A percentile compares a stretch with the other conserved stretches of the same genome.
Conservation (phyloP, 2,797 vertebrate genomes). For the Myoxocephalus aenaeus region DNA sequence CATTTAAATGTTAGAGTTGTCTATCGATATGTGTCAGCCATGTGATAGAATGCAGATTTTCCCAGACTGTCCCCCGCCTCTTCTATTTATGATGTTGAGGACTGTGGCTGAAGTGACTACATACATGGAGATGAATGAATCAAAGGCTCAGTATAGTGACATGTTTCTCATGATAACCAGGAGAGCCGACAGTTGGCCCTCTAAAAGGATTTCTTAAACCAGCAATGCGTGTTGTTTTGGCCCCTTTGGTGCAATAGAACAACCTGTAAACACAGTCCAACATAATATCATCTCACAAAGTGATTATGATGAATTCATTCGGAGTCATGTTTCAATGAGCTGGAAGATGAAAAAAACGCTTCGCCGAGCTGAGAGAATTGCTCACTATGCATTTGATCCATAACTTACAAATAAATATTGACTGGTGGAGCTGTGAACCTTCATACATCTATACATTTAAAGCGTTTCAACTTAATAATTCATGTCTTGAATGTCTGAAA, state of each 20-base stretch:
- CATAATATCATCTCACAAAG: neutral
- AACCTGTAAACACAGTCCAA: constrained; percentile 4
- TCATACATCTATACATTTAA: neutral
- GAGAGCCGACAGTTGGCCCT: neutral
- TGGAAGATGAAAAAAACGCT: neutral
- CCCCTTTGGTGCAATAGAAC: neutral
- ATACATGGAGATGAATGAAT: constrained; percentile 14
- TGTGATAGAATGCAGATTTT: neutral
- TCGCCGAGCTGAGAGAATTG: neutral
- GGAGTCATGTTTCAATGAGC: neutral
- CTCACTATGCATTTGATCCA: neutral
- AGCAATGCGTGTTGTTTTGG: neutral
- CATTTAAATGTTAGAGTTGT: neutral
- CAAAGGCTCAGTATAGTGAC: neutral
- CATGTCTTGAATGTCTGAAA: neutral
- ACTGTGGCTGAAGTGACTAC: neutral
- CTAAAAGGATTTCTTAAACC: neutral
- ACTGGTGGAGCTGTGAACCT: neutral
- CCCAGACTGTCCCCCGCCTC: neutral
- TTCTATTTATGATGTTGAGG: neutral
- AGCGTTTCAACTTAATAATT: neutral
- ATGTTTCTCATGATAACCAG: neutral
- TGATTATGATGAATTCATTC: neutral
- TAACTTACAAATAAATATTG: neutral
- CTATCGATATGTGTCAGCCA: neutral